phyloP scores from a whole-genome alignment of 2,113 vertebrate genomes.

The Thunnus maccoyii region DNA sequence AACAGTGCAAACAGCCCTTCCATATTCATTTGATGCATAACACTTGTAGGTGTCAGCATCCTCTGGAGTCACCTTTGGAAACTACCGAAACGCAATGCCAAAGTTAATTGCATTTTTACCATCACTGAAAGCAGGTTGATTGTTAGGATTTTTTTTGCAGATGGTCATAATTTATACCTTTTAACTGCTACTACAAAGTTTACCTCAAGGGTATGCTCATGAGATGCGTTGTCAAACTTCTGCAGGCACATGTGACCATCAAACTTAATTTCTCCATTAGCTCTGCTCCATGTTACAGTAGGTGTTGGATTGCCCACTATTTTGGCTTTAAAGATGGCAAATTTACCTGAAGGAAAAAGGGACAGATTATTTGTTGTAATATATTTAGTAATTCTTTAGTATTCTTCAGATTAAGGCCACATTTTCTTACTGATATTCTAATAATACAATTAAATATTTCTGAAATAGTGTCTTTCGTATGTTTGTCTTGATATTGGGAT shows the following conservation, averaged over 20 bases:
- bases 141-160: not conserved
- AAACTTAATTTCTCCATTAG: constrained; percentile 79
- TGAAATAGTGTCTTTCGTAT: no score
- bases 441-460: no score
- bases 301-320: constrained; percentile 89
- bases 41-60: constrained; percentile 92
- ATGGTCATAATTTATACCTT: not conserved
- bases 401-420: no score
- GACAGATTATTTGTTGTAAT: no score
- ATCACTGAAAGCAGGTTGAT: not conserved
- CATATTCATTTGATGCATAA: constrained; percentile 87
- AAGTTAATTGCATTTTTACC: constrained; percentile 1
- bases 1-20: constrained; percentile 87
- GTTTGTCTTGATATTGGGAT: no score
- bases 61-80: constrained; percentile 83
- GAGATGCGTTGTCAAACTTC: constrained; percentile 72
- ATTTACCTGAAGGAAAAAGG: constrained; percentile 85
- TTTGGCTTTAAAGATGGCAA: constrained; percentile 87
- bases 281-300: constrained; percentile 85
- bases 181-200: not conserved
- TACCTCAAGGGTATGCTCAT: constrained; percentile 89
- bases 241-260: constrained; percentile 80
- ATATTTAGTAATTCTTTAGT: no score
- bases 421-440: no score
- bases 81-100: constrained; percentile 77